Base-by-base conservation (phyloP, 2,113 vertebrate species). In the Salvelinus fontinalis region DNA sequence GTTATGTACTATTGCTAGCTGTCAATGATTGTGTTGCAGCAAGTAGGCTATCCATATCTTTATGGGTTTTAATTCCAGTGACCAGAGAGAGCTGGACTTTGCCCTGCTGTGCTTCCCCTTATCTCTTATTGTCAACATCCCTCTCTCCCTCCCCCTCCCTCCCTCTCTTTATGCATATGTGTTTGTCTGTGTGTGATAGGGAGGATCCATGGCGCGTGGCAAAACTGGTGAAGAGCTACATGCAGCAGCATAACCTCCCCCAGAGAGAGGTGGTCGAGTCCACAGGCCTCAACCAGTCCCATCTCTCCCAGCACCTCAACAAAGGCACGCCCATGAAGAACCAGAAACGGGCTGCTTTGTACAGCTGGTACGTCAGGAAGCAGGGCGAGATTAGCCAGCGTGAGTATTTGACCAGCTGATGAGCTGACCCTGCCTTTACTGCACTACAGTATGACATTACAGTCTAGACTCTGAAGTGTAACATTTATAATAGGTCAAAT, bases 281-380 rank as follows among this genome's bases (percentile, higher is more conserved):
- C 31, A 99, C 98, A 0, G 97, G 98, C 13, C 94, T 99, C 75
- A 99, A 99, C 91, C 98, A 99, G 88, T 99, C 98, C 20, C 98
- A 99, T 88, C 94, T 99, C 81, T 99, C 98, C 0, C 98, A 99
- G 82, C 98, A 99, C 90, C 97, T 99, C 88, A 99, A 99, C 95
- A 99, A 99, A 91, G 98, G 98, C 84, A 99, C 98, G 18, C 98
- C 97, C 65, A 99, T 99, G 98, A 99, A 99, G 92, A 99, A 96
- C 39, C 97, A 98, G 79, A 99, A 99, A 86, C 91, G 98, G 29
- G 96, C 96, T 0, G 92, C 97, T 51, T 93, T 99, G 84, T 99
- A 99, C 95, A 96, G 92, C 86, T 99, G 97, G 98, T 99, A 99
- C 0, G 95, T 99, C 88, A 95, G 96, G 92, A 99, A 98, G 94